Conservation (phyloP, 2,113 vertebrate genomes). For the Cyanoliseus patagonus region DNA sequence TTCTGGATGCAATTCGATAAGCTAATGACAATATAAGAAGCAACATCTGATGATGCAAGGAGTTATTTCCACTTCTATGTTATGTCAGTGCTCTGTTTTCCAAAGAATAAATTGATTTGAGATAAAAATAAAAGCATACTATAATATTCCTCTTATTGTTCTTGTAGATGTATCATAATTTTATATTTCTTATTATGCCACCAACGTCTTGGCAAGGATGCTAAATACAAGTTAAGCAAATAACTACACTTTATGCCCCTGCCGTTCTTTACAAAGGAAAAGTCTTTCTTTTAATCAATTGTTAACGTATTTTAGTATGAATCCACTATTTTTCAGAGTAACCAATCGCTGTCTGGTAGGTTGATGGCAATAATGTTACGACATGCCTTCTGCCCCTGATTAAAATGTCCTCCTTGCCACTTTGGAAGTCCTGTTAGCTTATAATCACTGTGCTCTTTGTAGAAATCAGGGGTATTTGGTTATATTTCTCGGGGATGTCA, state of each 20-base stretch:
- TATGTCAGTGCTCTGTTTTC: not conserved
- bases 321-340: not conserved
- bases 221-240: not conserved
- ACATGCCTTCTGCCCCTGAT: not conserved
- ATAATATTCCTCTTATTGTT: not conserved
- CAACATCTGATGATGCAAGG: not conserved
- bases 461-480: fast-evolving
- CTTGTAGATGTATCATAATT: not conserved
- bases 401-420: not conserved
- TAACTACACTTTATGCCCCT: not conserved
- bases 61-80: not conserved
- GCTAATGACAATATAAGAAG: not conserved
- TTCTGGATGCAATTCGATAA: not conserved
- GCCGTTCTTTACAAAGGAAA: not conserved
- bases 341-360: not conserved
- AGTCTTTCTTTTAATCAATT: not conserved
- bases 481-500: not conserved
- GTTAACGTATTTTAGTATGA: not conserved
- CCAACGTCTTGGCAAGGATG: not conserved
- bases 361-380: not conserved
- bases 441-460: not conserved
- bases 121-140: not conserved
- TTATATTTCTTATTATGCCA: not conserved
- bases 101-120: not conserved
- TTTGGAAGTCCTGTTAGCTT: not conserved